Evolutionary conservation across 2,888 invertebrate species (phyloP).

Genomic region (Agonopterix heracliana): DNA sequence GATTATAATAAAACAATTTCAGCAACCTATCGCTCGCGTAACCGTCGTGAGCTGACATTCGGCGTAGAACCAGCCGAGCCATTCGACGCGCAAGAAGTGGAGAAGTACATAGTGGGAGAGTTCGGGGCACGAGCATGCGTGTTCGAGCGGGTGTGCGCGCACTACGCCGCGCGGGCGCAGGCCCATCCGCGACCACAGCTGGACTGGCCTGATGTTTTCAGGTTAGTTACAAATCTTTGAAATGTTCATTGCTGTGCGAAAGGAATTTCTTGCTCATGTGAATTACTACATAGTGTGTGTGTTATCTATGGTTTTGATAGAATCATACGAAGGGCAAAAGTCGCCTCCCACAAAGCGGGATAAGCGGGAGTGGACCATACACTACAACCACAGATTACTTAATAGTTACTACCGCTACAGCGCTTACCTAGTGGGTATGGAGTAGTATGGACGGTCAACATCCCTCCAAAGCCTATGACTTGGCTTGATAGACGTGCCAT

Average conservation of each 20-base stretch:
- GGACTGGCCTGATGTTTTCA: constrained; percentile 86
- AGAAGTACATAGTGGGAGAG: constrained; percentile 85
- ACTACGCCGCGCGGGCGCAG: constrained; percentile 78
- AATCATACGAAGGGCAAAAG: not conserved
- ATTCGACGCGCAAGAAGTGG: constrained; percentile 82
- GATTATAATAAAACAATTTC: constrained; percentile 24
- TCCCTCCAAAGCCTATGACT: too few relatives aligned
- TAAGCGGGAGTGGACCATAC: too few relatives aligned
- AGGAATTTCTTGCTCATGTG: too few relatives aligned
- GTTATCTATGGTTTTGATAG: not conserved
- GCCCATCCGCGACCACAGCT: constrained; percentile 64
- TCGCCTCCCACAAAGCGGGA: too few relatives aligned
- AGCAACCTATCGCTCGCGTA: constrained; percentile 84
- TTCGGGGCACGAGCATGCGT: constrained; percentile 87
- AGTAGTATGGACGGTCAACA: too few relatives aligned
- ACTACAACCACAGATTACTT: too few relatives aligned
- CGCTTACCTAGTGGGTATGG: too few relatives aligned
- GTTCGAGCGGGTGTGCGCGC: constrained; percentile 85
- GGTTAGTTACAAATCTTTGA: constrained; percentile 63
- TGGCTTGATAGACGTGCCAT: too few relatives aligned
- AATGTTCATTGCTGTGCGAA: too few relatives aligned
- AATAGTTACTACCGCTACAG: too few relatives aligned
- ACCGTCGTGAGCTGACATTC: constrained; percentile 70
- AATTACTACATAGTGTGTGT: not conserved
- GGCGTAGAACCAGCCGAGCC: constrained; percentile 36